phyloP scores from a whole-genome alignment of 2,888 invertebrate species.

The Phyto melanocephala region DNA sequence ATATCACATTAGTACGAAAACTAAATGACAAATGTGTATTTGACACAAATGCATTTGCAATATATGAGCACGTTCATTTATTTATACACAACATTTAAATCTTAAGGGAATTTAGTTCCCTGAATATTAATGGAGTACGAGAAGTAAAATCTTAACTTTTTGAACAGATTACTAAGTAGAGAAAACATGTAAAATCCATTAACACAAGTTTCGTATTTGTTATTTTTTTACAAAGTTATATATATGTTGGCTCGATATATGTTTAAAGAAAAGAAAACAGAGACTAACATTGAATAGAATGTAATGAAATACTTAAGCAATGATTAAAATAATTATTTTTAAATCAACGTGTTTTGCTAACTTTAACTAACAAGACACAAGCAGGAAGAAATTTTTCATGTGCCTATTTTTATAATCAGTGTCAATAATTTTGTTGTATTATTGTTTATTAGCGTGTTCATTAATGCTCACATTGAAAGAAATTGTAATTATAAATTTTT shows the following conservation, averaged over 20 bases:
- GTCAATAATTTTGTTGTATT: background rate
- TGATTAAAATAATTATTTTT: too few species aligned
- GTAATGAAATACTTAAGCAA: too few species aligned
- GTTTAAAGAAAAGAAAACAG: too few species aligned
- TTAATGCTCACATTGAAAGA: background rate
- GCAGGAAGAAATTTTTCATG: too few species aligned
- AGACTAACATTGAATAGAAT: too few species aligned
- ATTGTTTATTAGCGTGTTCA: background rate
- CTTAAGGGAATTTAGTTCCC: background rate
- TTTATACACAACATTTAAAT: background rate
- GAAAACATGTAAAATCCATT: slow-evolving; percentile 56
- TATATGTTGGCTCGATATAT: too few species aligned
- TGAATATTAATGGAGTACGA: too few species aligned
- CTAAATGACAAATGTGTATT: background rate
- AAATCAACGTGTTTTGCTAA: too few species aligned
- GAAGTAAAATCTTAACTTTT: background rate
- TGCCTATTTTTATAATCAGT: too few species aligned
- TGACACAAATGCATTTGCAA: slow-evolving; percentile 1
- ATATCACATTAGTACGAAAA: slow-evolving; percentile 32
- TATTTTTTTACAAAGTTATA: background rate
- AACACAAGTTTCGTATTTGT: slow-evolving; percentile 8
- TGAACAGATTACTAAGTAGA: slow-evolving; percentile 27
- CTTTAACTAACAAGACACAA: too few species aligned
- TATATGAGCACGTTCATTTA: too few species aligned
- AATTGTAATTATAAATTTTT: slow-evolving; percentile 6